phyloP scores from a whole-genome alignment of 2,113 vertebrate species.

The Daubentonia madagascariensis region DNA sequence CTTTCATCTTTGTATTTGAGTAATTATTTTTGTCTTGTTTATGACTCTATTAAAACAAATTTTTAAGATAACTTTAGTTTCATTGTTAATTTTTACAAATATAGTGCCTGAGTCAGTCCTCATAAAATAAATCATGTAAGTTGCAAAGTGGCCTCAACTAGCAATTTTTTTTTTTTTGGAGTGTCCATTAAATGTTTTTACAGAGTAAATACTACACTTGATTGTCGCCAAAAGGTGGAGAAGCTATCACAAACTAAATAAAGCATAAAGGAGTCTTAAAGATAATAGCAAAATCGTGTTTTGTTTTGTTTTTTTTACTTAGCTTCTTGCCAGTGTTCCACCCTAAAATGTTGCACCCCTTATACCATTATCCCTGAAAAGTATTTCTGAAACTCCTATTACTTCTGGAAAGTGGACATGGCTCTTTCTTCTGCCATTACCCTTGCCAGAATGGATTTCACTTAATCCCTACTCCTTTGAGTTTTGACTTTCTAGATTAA shows the following conservation, averaged over 20 bases:
- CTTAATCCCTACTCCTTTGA: neutral
- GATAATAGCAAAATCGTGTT: neutral
- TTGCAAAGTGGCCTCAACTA: neutral
- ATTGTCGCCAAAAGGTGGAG: too few relatives aligned
- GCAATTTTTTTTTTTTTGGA: neutral
- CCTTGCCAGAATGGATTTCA: constrained; percentile 3
- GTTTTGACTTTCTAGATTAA: neutral
- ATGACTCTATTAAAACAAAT: neutral
- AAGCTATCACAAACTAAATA: neutral
- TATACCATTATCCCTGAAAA: neutral
- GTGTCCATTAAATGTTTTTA: neutral
- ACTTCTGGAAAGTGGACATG: neutral
- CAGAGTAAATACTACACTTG: neutral
- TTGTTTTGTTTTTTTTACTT: neutral
- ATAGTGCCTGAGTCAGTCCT: neutral
- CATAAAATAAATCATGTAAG: neutral
- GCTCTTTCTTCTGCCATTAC: neutral
- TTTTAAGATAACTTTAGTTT: neutral
- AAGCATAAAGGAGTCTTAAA: neutral
- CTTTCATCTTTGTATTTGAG: neutral
- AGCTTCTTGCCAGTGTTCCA: neutral
- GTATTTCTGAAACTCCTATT: neutral
- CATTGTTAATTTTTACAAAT: constrained; percentile 3
- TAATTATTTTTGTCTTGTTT: neutral
- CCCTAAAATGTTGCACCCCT: neutral